Base-by-base conservation (phyloP, 1,140 invertebrate species). In the Drosophila equinoxialis region DNA sequence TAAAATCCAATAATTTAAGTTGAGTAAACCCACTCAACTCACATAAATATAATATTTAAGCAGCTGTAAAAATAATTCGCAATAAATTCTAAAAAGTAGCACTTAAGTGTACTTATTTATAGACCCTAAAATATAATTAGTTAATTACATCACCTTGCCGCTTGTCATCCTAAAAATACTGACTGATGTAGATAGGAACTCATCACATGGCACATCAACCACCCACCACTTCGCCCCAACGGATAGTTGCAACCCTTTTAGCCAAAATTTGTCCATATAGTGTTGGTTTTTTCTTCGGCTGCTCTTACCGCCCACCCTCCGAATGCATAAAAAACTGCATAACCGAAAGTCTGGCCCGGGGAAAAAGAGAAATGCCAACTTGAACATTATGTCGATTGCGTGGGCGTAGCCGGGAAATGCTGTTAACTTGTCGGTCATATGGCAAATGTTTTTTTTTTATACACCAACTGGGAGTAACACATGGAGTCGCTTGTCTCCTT, bases 361-460 rank as follows among this genome's bases (percentile, higher is more conserved):
- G 7, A 62, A 62, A 62, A 62, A 20, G 23, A 39, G 39, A 59
- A 59, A 59, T 14, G 8, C 60, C 39, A 41, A 57, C 26, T 33
- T 20, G 26, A 57, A 59, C 57, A 37, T 59, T 20, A 33, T 59
- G 33, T 59, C 57, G 75, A 77, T 77, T 77, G 75, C 75, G 67
- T 77, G 75, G 75, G 75, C 75, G 75, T 77, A 71, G 71, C 60
- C 63, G 72, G 54, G 63, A 72, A 77, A 74, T 71, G 67, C 71
- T 74, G 74, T 77, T 77, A 77, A 74, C 64, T 74, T 71, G 75
- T 74, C 72, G 74, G 75, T 74, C 72, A 67, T 74, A 62, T 58
- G 45, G 45, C 63, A 62, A 55, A 62, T 23, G 41, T 37, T 63
- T 63, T 67, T 67, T 45, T 41, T 66, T 55, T 6, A 10, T 66